Evolutionary conservation across 2,113 vertebrate genomes (phyloP), one percentile per base, ranked within the genome.

Genomic region (Crocuta crocuta): DNA sequence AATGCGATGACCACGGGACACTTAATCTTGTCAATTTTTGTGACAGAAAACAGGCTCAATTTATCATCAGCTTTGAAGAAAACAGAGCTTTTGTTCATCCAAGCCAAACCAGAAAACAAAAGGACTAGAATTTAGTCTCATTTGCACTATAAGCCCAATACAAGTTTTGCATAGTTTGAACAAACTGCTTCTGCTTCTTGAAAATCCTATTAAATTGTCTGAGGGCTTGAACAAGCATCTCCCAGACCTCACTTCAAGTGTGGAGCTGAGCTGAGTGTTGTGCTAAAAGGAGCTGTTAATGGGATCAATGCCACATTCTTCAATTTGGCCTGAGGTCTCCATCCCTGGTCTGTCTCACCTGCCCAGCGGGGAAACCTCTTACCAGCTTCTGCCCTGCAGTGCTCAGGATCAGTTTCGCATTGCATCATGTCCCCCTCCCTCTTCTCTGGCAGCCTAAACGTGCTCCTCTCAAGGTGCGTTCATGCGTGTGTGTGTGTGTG

Each of bases 31-130:
- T 98, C 70, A 16, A 95, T 91, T 98, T 80, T 16, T 70, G 39
- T n/a, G 33, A 97, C 90, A 97, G 95, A 97, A 84, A 97, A 98
- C 98, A 96, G 74, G 95, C 84, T 86, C 33, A 96, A 97, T 92
- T 97, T 94, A 88, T 83, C 97, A 97, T 88, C 55, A 88, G 78
- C 73, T 96, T 70, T 66, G 65, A 89, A 98, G 81, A 98, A 98
- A 97, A 88, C 74, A 78, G 83, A 93, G 68, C n/a, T 96, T 50
- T 78, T 81, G 3, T 55, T 91, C 61, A 50, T 63, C 68, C 0
- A 24, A 83, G 76, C 87, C n/a, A 85, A 96, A 92, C 4, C 9
- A 63, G 55, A 89, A 17, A 66, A 95, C n/a, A 86, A 0, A 96
- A 71, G 0, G 89, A 63, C 17, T 35, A 16, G 53, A 95, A 1